Evolutionary conservation across 2,113 vertebrate species (phyloP).

Genomic region (Isichthys henryi): DNA sequence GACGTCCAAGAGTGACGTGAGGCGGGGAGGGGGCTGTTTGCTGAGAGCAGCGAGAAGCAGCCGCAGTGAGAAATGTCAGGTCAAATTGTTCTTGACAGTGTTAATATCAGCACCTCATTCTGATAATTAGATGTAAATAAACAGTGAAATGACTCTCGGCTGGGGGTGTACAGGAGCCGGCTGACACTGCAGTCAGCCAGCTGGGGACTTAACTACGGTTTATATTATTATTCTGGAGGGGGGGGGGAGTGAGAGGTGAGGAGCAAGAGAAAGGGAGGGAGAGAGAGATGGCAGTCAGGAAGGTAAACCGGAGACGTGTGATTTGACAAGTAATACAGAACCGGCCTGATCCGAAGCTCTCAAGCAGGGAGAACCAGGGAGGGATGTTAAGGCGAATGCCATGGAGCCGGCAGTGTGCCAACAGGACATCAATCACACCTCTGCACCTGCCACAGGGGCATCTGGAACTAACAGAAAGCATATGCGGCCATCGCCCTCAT

Average conservation of each 20-base stretch:
- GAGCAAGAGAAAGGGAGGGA: not conserved
- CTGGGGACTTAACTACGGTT: conserved; percentile 66
- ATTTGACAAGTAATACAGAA: conserved; percentile 12
- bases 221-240: conserved; percentile 30
- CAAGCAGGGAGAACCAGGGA: not conserved
- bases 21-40: conserved; percentile 30
- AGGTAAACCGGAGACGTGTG: conserved; percentile 27
- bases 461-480: conserved; percentile 96
- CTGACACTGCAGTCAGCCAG: conserved; percentile 72
- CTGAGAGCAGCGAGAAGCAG: conserved; percentile 67
- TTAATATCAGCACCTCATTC: conserved; percentile 99
- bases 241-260: not conserved
- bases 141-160: conserved; percentile 99
- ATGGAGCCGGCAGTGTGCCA: not conserved
- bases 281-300: conserved; percentile 11
- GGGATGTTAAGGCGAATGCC: not conserved
- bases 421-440: conserved; percentile 78
- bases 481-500: conserved; percentile 57
- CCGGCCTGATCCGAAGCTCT: not conserved
- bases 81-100: conserved; percentile 99
- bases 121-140: conserved; percentile 99
- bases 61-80: conserved; percentile 97
- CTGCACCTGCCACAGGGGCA: conserved; percentile 85
- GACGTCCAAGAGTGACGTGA: conserved; percentile 2
- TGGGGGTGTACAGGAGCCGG: conserved; percentile 73